Evolutionary conservation across 2,113 vertebrate genomes (phyloP).

Genomic region (Gobio gobio): DNA sequence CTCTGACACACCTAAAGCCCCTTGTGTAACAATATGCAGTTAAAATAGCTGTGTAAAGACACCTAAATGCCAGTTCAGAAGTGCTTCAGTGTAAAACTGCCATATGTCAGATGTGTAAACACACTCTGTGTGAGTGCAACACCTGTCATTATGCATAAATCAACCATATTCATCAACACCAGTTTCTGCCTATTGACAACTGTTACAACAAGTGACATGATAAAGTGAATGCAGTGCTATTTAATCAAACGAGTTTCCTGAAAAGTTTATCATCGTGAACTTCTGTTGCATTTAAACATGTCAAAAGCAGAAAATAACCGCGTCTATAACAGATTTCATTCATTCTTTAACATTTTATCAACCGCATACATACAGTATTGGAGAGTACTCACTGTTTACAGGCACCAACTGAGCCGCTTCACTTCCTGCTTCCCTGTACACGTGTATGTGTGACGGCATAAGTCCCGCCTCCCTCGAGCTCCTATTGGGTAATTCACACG

Average conservation of each 20-base stretch:
- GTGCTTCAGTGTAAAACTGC: no score
- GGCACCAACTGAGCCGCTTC: conserved; percentile 62
- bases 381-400: conserved; percentile 64
- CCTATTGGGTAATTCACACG: conserved; percentile 53
- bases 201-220: background rate
- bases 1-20: no score
- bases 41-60: no score
- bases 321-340: background rate
- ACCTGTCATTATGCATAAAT: background rate
- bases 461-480: conserved; percentile 63
- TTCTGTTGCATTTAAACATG: background rate
- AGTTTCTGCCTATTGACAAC: no score
- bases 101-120: background rate
- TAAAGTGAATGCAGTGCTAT: background rate
- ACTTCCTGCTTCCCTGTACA: conserved; percentile 79
- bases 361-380: background rate
- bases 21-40: no score
- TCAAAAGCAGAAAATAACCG: background rate
- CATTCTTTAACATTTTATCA: background rate
- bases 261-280: background rate
- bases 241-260: no score
- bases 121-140: background rate
- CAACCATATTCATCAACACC: background rate
- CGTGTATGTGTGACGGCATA: conserved; percentile 65
- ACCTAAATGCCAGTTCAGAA: no score